Conservation (phyloP, 2,797 vertebrate genomes). For the Benthosema pterotum region DNA sequence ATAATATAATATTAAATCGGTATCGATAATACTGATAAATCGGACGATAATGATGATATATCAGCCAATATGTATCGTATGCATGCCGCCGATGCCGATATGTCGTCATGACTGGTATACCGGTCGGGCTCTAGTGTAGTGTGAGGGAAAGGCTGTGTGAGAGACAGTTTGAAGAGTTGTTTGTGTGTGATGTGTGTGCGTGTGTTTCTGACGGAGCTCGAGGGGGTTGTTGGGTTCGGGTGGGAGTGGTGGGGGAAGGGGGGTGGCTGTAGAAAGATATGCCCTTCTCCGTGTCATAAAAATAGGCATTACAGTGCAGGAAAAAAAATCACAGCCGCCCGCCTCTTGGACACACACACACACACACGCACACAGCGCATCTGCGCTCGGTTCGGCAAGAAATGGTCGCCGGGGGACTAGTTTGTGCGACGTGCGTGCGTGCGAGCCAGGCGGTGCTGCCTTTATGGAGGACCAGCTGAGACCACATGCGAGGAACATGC, state of each 20-base stretch:
- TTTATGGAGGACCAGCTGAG: conserved; percentile 69
- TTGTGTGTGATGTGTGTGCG: conserved; percentile 29
- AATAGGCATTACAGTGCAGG: conserved; percentile 50
- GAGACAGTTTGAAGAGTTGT: conserved; percentile 33
- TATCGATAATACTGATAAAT: no score
- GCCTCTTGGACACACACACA: conserved; percentile 41
- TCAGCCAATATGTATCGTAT: no score
- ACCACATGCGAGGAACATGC: conserved; percentile 72
- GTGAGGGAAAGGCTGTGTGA: conserved; percentile 8
- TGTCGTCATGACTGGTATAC: no score
- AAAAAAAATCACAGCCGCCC: conserved; percentile 65
- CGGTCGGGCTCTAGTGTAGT: no score
- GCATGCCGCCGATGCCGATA: no score
- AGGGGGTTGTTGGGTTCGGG: conserved; percentile 33
- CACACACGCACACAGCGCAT: no score
- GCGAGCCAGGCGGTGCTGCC: conserved; percentile 28
- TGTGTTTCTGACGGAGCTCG: conserved; percentile 36
- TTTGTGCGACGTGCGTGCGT: conserved; percentile 1
- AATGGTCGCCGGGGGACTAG: conserved; percentile 47
- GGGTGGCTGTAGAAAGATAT: conserved; percentile 47
- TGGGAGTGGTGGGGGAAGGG: no score
- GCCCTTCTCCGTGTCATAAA: conserved; percentile 40
- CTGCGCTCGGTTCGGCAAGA: conserved; percentile 44
- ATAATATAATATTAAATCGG: no score
- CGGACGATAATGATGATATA: no score